These are phyloP conservation scores for Agrenia bidenticulata DNA, from an alignment of 2,888 invertebrate genomes.

Conservation along the genomic window DNA sequence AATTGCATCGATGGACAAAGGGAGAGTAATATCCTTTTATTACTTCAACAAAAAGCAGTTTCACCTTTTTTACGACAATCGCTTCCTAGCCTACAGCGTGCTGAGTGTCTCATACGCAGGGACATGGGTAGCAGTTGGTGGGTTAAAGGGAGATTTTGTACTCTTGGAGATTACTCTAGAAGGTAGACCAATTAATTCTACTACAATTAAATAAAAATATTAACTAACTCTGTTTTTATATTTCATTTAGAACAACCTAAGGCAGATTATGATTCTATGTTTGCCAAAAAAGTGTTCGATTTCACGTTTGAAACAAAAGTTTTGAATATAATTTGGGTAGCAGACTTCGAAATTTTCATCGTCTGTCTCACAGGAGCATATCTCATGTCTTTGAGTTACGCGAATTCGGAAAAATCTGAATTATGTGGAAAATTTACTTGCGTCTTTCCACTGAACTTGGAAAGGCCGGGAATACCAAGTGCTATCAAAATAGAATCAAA, in stretches of 20 bases:
- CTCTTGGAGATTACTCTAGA: not conserved
- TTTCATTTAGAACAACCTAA: not conserved
- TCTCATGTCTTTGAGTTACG: not conserved
- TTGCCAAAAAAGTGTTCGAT: constrained; percentile 1
- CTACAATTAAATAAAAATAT: not conserved
- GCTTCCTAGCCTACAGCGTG: constrained; percentile 20
- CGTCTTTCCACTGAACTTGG: constrained; percentile 23
- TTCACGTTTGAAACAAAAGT: not conserved
- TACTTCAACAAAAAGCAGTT: constrained; percentile 24
- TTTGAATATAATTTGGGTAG: constrained; percentile 2
- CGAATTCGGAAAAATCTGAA: not conserved
- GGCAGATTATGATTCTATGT: not conserved
- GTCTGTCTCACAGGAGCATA: constrained; percentile 1
- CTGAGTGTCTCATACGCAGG: not conserved
- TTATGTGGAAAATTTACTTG: not conserved
- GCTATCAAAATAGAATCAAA: constrained; percentile 27
- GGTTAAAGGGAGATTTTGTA: constrained; percentile 5
- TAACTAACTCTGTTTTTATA: not conserved
- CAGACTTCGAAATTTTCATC: not conserved
- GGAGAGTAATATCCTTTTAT: constrained; percentile 22
- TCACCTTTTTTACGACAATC: constrained; percentile 24
- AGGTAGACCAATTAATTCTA: constrained; percentile 7
- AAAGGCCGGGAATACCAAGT: constrained; percentile 31
- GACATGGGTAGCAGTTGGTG: not conserved
- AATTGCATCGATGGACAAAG: constrained; percentile 34